Conservation (phyloP, 2,113 vertebrate species). For the Heterotilapia buettikoferi region DNA sequence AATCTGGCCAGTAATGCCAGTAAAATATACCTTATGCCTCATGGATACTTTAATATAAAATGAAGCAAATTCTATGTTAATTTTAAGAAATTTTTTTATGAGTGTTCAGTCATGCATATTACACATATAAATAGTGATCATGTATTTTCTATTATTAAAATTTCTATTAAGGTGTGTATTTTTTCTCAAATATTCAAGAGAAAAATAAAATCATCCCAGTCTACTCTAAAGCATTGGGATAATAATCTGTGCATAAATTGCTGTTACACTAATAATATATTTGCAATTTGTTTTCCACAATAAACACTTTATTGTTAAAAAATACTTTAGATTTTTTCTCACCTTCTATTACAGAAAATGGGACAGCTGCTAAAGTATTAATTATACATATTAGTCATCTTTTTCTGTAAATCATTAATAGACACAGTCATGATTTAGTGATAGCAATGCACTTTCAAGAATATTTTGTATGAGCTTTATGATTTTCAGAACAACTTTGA, state of each 20-base stretch:
- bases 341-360: neutral
- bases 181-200: neutral
- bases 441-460: neutral
- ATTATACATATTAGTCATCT: neutral
- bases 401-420: neutral
- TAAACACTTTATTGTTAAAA: neutral
- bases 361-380: neutral
- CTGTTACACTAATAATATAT: neutral
- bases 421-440: neutral
- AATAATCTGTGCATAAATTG: neutral
- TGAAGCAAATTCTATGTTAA: neutral
- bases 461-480: neutral
- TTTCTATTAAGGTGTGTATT: neutral
- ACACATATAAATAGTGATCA: neutral
- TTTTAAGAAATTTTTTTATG: neutral
- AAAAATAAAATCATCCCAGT: neutral
- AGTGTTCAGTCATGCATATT: neutral
- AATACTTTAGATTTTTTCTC: neutral
- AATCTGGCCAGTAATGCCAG: neutral
- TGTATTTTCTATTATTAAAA: neutral
- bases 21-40: neutral
- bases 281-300: neutral
- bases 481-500: neutral
- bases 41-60: neutral
- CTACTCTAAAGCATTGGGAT: neutral